These are phyloP conservation scores for Anoplolepis gracilipes DNA, from an alignment of 1,140 invertebrate species.

Conservation along the genomic window DNA sequence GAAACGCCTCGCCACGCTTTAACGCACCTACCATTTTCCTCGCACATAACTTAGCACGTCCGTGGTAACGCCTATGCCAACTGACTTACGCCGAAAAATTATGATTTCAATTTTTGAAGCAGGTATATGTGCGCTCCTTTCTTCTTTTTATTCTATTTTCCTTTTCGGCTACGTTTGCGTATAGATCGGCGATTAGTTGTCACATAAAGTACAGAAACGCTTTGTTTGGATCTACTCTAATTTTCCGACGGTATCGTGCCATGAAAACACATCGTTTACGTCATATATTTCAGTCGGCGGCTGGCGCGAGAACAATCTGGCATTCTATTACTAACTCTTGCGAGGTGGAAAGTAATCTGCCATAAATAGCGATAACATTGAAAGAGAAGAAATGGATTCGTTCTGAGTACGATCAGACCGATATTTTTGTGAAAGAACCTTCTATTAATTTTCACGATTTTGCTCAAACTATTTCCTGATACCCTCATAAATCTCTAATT, in stretches of 20 bases:
- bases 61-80: conserved; percentile 72
- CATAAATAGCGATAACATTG: conserved; percentile 60
- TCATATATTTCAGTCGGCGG: conserved; percentile 70
- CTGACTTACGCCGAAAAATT: conserved; percentile 73
- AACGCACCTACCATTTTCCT: conserved; percentile 68
- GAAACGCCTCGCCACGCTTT: conserved; percentile 72
- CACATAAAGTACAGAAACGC: conserved; percentile 80
- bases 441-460: conserved; percentile 14
- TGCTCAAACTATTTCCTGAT: neutral
- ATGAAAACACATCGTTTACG: conserved; percentile 75
- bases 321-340: conserved; percentile 55
- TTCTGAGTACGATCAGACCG: neutral
- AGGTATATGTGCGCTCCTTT: conserved; percentile 67
- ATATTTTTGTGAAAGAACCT: conserved; percentile 6
- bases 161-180: conserved; percentile 24
- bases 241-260: conserved; percentile 64
- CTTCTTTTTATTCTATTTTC: conserved; percentile 19
- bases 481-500: neutral
- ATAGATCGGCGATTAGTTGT: conserved; percentile 76
- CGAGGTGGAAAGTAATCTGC: conserved; percentile 62
- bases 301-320: conserved; percentile 34
- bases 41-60: conserved; percentile 74
- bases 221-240: conserved; percentile 72
- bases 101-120: conserved; percentile 62
- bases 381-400: neutral